A percentile compares a stretch with the other conserved stretches of the same genome.
Evolutionary conservation across 1,140 invertebrate genomes (phyloP).

Genomic region (Lepidurus arcticus): DNA sequence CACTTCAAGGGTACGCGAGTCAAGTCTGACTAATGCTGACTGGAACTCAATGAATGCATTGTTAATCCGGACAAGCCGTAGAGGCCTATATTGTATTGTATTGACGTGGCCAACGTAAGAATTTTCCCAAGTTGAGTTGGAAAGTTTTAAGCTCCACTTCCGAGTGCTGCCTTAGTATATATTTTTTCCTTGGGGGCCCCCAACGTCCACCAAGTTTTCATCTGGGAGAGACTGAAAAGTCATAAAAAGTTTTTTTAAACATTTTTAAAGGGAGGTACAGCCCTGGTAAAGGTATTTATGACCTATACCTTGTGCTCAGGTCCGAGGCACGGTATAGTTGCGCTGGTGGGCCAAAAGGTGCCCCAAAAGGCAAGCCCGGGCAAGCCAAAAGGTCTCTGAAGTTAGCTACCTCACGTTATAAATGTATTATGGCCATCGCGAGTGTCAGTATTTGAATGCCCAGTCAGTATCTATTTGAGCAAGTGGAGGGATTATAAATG

Average conservation of each 20-base stretch:
- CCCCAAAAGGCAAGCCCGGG: background rate
- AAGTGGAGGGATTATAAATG: background rate
- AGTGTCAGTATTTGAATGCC: conserved; percentile 2
- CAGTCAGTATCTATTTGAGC: background rate
- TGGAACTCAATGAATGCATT: background rate
- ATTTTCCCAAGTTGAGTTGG: background rate
- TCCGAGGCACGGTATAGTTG: background rate
- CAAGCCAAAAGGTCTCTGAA: background rate
- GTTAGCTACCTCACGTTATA: background rate
- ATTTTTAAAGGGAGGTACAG: background rate
- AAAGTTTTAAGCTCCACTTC: conserved; percentile 17
- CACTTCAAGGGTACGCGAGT: background rate
- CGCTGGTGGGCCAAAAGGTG: background rate
- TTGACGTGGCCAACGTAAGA: background rate
- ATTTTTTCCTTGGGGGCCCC: too few relatives aligned
- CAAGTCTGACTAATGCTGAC: background rate
- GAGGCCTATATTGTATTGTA: background rate
- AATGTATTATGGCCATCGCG: conserved; percentile 10
- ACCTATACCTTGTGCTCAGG: background rate
- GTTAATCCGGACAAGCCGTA: background rate
- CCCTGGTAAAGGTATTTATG: background rate
- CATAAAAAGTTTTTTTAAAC: background rate
- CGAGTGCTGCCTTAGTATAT: background rate
- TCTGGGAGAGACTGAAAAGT: background rate
- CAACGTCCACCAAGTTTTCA: background rate